Evolutionary conservation across 64 coral and sea anemone species (phyloP).

Genomic region (Pocillopora verrucosa): DNA sequence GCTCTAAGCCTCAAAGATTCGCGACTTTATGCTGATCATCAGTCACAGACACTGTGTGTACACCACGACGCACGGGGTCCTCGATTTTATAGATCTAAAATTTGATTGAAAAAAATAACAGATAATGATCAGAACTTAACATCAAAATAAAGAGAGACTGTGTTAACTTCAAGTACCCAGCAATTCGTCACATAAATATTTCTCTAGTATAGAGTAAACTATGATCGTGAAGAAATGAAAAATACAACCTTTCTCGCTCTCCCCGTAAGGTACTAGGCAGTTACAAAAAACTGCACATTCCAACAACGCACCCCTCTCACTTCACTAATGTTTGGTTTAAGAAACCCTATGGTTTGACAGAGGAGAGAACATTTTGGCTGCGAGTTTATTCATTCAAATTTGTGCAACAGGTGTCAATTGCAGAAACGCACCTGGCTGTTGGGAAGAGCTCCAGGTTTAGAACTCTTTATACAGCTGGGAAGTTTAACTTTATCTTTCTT

Average conservation of each 20-base stretch:
- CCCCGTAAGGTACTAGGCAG: too few relatives aligned
- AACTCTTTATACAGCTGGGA: slow-evolving; percentile 72
- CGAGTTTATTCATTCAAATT: not conserved
- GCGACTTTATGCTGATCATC: slow-evolving; percentile 48
- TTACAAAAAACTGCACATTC: too few relatives aligned
- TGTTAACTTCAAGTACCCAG: too few relatives aligned
- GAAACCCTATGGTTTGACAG: too few relatives aligned
- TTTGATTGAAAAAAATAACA: not conserved
- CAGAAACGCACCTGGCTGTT: slow-evolving; percentile 73
- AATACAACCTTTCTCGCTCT: too few relatives aligned
- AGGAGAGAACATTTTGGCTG: too few relatives aligned
- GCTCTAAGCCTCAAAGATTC: slow-evolving; percentile 75
- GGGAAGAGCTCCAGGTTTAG: slow-evolving; percentile 86
- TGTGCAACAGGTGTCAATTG: not conserved
- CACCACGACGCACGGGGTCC: slow-evolving; percentile 73
- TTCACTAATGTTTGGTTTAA: too few relatives aligned
- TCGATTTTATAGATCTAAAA: slow-evolving; percentile 73
- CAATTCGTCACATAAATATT: too few relatives aligned
- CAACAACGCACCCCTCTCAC: too few relatives aligned
- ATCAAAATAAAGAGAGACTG: too few relatives aligned
- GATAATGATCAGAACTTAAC: not conserved
- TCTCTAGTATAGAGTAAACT: too few relatives aligned
- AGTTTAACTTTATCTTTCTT: slow-evolving; percentile 70
- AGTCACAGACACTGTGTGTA: slow-evolving; percentile 88
- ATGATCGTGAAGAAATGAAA: too few relatives aligned